phyloP scores from a whole-genome alignment of 2,113 vertebrate species.

The Peromyscus polionotus region DNA sequence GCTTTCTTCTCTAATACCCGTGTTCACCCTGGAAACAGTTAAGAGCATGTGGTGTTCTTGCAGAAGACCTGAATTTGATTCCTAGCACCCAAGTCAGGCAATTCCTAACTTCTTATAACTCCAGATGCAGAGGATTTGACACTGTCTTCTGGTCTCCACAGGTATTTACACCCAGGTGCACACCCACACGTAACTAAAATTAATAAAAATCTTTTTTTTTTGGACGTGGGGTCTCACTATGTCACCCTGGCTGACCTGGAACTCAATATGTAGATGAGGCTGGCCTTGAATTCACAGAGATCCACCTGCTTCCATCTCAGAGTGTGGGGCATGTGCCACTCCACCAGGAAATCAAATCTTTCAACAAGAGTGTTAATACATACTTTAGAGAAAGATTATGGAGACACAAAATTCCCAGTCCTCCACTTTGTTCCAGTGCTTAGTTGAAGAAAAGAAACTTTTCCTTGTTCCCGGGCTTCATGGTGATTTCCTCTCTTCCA shows the following conservation, averaged over 20 bases:
- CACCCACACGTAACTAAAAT: background rate
- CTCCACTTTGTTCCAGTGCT: slow-evolving; percentile 37
- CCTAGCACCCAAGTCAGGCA: background rate
- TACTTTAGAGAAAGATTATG: background rate
- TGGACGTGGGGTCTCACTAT: background rate
- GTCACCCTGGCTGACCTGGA: background rate
- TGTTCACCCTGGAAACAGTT: background rate
- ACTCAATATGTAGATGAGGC: background rate
- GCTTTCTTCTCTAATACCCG: slow-evolving; percentile 53
- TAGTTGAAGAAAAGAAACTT: slow-evolving; percentile 59
- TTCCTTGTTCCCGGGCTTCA: slow-evolving; percentile 55
- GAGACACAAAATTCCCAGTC: background rate
- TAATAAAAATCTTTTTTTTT: background rate
- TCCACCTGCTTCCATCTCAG: background rate
- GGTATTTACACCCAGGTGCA: background rate
- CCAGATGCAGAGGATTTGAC: background rate
- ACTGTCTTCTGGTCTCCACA: background rate
- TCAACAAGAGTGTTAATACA: background rate
- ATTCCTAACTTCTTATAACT: background rate
- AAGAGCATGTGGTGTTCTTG: background rate
- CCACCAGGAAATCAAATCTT: background rate
- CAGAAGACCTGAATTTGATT: background rate
- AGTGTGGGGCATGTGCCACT: background rate
- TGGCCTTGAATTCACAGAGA: background rate
- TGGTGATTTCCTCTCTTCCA: slow-evolving; percentile 71